These are phyloP conservation scores for Chymomyza caudatula DNA, from an alignment of 2,888 invertebrate species.

Conservation along the genomic window DNA sequence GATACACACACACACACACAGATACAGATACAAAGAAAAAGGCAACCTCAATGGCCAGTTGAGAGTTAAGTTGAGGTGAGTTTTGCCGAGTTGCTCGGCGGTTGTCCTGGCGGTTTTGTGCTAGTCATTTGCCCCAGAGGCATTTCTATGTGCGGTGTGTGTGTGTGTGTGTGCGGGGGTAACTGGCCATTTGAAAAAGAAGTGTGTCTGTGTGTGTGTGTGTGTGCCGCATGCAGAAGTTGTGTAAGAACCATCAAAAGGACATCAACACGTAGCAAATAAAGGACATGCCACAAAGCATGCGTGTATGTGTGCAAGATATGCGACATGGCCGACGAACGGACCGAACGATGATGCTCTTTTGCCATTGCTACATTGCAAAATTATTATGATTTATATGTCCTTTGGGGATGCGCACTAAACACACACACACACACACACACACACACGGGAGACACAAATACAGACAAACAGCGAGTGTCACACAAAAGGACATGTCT, in stretches of 20 bases:
- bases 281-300: slow-evolving; percentile 71
- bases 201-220: neutral
- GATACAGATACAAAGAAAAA: neutral
- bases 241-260: slow-evolving; percentile 61
- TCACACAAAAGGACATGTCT: slow-evolving; percentile 63
- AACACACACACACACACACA: slow-evolving; percentile 32
- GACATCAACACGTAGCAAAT: slow-evolving; percentile 73
- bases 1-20: slow-evolving; percentile 43
- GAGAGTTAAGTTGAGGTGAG: slow-evolving; percentile 3
- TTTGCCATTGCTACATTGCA: slow-evolving; percentile 71
- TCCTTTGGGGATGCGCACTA: slow-evolving; percentile 72
- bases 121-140: slow-evolving; percentile 61
- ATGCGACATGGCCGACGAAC: slow-evolving; percentile 45
- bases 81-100: slow-evolving; percentile 17
- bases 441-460: slow-evolving; percentile 28
- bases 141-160: slow-evolving; percentile 31
- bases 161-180: neutral
- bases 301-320: slow-evolving; percentile 31
- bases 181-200: neutral
- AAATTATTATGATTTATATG: slow-evolving; percentile 72
- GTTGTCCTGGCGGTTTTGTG: slow-evolving; percentile 53
- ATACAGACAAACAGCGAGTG: slow-evolving; percentile 40
- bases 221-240: slow-evolving; percentile 49
- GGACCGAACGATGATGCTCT: slow-evolving; percentile 19
- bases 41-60: neutral